Conservation (phyloP, 2,888 invertebrate genomes). For the Aquatica leii region DNA sequence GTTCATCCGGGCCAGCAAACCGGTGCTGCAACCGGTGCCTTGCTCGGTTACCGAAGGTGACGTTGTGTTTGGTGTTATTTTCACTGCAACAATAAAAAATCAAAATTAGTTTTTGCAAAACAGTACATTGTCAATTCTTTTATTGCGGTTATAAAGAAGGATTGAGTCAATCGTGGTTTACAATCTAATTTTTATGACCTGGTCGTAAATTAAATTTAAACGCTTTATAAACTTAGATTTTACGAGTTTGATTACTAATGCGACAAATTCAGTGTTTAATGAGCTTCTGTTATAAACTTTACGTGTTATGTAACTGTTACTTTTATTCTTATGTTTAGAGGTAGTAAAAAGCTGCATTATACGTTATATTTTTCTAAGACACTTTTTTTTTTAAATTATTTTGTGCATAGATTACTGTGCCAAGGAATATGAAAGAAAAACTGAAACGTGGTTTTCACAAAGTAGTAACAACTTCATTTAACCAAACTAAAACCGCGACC, state of each 20-base stretch:
- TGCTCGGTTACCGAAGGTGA: constrained; percentile 36
- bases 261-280: not conserved
- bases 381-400: no score
- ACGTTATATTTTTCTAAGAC: no score
- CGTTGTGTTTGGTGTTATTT: constrained; percentile 41
- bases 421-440: no score
- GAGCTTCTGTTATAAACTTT: no score
- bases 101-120: not conserved
- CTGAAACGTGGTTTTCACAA: no score
- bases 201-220: constrained; percentile 8
- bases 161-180: not conserved
- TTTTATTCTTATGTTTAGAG: no score
- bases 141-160: constrained; percentile 8
- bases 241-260: constrained; percentile 2
- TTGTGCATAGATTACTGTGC: no score
- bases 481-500: no score
- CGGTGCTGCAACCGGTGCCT: constrained; percentile 41
- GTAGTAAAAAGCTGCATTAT: no score
- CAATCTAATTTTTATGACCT: not conserved
- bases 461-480: no score
- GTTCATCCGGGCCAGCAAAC: constrained; percentile 48
- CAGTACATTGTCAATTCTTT: not conserved
- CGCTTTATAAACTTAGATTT: constrained; percentile 4
- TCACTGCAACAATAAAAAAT: constrained; percentile 45
- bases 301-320: no score